Base-by-base conservation (phyloP, 1,140 invertebrate species). In the Archivesica marissinica region DNA sequence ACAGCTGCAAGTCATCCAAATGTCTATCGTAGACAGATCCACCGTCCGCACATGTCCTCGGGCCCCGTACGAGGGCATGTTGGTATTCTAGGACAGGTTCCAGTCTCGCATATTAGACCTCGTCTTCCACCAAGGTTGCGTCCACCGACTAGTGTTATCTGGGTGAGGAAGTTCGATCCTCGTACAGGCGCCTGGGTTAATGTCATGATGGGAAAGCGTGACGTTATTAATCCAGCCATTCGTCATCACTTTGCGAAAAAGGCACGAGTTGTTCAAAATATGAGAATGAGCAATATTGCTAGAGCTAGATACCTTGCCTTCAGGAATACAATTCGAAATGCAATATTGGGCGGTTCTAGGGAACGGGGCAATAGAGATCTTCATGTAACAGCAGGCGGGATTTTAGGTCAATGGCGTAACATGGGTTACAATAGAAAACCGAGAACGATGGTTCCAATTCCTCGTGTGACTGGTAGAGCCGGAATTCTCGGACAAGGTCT, bases 221-320 rank as follows among this genome's bases (percentile, higher is more conserved):
- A 64, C 23, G 59, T 64, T 7, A 35, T 64, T 25, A 35, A 20
- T 4, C 30, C 59, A 20, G 2, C 28, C 15, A 17, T 64, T 3
- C 59, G 30, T 64, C 59, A 35, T 64, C 59, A 64, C 15, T 64
- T 64, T 64, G 30, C 30, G 59, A 64, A 35, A 17, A 64, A 64
- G 59, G 59, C 59, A 64, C 54, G 33, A 28, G 7, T 59, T 59
- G 54, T 28, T 7, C 25, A 28, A 59, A 59, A 59, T 7, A 28
- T 59, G 2, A 64, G 30, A 33, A 64, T 64, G 30, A 35, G 38
- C 38, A 64, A 33, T 15, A 64, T 64, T 33, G 23, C n/a, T 2
- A 33, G 59, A 25, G 2, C 30, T 17, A 35, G 59, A 64, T 35
- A 35, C 20, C 30, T 64, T 20, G 59, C 30, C 3, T 15, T 30